These are phyloP conservation scores for Steinernema scapterisci DNA, from an alignment of 2,888 invertebrate genomes.

Conservation along the genomic window DNA sequence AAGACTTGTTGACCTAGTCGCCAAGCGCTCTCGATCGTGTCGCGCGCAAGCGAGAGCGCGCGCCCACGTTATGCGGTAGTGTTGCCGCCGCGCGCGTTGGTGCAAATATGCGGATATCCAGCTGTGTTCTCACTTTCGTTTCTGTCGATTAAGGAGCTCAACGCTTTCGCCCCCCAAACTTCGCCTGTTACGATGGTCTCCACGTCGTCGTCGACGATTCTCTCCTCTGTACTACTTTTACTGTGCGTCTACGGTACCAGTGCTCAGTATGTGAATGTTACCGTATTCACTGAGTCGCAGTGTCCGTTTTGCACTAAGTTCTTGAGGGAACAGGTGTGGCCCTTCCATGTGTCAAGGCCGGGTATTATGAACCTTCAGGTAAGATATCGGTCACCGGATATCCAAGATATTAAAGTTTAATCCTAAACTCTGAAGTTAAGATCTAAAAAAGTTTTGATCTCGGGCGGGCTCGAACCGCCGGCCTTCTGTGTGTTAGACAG, in stretches of 20 bases:
- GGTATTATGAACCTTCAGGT: conserved; percentile 67
- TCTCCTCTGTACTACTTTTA: background rate
- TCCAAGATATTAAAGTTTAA: background rate
- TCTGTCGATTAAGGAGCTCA: conserved; percentile 10
- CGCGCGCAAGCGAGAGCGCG: no score
- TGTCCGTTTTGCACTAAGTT: conserved; percentile 65
- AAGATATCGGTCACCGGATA: background rate
- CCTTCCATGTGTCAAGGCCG: conserved; percentile 63
- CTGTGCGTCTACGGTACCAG: background rate
- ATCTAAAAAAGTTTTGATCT: conserved; percentile 42
- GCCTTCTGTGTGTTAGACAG: conserved; percentile 59
- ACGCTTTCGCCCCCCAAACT: background rate
- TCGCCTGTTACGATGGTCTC: background rate
- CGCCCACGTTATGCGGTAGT: no score
- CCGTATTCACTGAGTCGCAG: conserved; percentile 65
- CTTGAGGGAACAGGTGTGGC: conserved; percentile 66
- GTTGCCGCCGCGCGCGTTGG: no score
- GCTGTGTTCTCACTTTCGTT: conserved; percentile 19
- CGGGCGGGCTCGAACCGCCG: conserved; percentile 55
- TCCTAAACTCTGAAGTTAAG: no score
- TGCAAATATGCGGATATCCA: conserved; percentile 14
- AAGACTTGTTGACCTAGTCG: conserved; percentile 14
- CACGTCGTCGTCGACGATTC: background rate
- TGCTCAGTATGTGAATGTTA: conserved; percentile 56
- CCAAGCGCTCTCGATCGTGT: conserved; percentile 22